A percentile compares a stretch with the other conserved stretches of the same genome.
These are phyloP conservation scores for Galemys pyrenaicus DNA, from an alignment of 2,113 vertebrate genomes.

Conservation along the genomic window DNA sequence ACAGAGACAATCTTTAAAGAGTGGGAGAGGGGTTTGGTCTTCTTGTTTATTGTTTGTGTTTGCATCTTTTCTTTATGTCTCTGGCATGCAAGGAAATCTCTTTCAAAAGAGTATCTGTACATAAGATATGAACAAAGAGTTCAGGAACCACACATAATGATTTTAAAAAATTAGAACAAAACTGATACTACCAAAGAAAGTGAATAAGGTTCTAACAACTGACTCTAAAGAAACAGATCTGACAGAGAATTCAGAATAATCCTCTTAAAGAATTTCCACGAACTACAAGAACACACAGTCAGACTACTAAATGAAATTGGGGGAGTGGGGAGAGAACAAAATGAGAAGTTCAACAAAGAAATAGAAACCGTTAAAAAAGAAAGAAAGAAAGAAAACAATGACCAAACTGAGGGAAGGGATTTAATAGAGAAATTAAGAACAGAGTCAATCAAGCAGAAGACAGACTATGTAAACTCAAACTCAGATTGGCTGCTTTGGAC, in stretches of 20 bases:
- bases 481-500: neutral
- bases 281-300: neutral
- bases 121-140: neutral
- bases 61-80: neutral
- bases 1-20: neutral
- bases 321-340: neutral
- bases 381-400: neutral
- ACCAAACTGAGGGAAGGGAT: neutral
- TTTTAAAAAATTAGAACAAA: neutral
- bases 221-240: neutral
- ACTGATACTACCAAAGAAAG: neutral
- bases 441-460: neutral
- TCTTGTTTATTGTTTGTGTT: neutral
- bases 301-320: neutral
- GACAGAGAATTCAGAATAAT: too few species aligned
- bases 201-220: neutral
- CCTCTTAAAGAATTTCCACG: neutral
- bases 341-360: neutral
- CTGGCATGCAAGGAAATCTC: neutral
- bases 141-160: neutral
- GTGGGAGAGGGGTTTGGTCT: neutral
- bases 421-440: neutral
- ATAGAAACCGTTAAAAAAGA: neutral
- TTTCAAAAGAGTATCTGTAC: slow-evolving; percentile 3
- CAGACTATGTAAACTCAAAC: neutral